Evolutionary conservation across 2,113 vertebrate genomes (phyloP), one percentile per base, ranked within the genome.

Genomic region (Pandion haliaetus): DNA sequence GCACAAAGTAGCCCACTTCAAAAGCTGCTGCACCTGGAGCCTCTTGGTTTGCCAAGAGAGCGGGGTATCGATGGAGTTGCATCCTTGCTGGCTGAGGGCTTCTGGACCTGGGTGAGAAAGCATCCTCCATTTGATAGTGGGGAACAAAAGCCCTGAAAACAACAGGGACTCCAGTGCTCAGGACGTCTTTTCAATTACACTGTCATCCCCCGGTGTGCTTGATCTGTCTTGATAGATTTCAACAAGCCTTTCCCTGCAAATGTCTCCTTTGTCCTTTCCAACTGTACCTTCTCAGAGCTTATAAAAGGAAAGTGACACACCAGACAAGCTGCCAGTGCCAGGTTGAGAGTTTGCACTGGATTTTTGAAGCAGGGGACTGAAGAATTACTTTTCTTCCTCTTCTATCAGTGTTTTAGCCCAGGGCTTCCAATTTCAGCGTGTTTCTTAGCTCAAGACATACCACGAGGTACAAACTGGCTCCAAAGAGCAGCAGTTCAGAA

Each of bases 41-140:
- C 40, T 82, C 45, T 71, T 3, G 1, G 17, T 83, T 92, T 93
- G 29, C 13, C 40, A 31, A 34, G 14, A 38, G 38, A 59, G 25
- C 0, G 1, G 1, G 36, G 3, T 73, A 20, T 31, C 1, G 0
- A 38, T 44, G 45, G 34, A 45, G 38, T 32, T 18, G 11, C 38
- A 40, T 34, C 59, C 9, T 42, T 82, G 55, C n/a, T 82, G 54
- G 24, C 50, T 84, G 63, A 44, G 50, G 25, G 19, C 31, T 67
- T 78, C 40, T 76, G 20, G 21, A 31, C 9, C 28, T 47, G 6
- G 8, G 31, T 42, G 59, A 63, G n/a, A 88, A 70, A 63, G n/a
- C 6, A 29, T 67, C 45, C 23, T 70, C 31, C 15, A 14, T 38
- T 82, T 78, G 42, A 49, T 5, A 62, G 29, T 3, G 61, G 26